These are phyloP conservation scores for Orgyia antiqua DNA, from an alignment of 2,888 invertebrate genomes.

Conservation along the genomic window DNA sequence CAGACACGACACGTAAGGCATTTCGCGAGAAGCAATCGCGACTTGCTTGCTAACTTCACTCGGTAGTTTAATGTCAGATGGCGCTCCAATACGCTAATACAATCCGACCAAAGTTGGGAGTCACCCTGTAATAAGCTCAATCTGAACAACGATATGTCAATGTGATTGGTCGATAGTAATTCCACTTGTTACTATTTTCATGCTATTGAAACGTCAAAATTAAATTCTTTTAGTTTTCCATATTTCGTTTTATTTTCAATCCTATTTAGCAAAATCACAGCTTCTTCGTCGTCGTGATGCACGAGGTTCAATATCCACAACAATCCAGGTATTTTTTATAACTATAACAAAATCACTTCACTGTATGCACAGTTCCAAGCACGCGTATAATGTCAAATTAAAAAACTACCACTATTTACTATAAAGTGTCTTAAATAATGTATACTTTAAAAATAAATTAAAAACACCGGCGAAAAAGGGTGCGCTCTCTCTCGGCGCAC, in stretches of 20 bases:
- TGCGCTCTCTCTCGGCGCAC: constrained; percentile 52
- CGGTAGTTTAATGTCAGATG: constrained; percentile 48
- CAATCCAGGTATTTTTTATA: constrained; percentile 42
- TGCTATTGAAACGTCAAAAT: constrained; percentile 56
- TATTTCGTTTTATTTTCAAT: constrained; percentile 26
- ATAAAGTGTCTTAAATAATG: constrained; percentile 52
- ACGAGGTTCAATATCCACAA: constrained; percentile 36
- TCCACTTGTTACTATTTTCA: constrained; percentile 53
- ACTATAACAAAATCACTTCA: constrained; percentile 50
- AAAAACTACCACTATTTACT: constrained; percentile 43
- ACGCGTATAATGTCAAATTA: constrained; percentile 41
- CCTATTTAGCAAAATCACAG: constrained; percentile 45
- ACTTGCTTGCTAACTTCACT: constrained; percentile 51
- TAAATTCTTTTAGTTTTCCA: constrained; percentile 34
- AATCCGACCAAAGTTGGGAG: constrained; percentile 33
- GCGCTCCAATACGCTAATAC: constrained; percentile 42
- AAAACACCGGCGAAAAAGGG: constrained; percentile 60
- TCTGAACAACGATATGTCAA: constrained; percentile 28
- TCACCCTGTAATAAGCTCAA: constrained; percentile 18
- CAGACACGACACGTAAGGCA: constrained; percentile 62
- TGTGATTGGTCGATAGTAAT: constrained; percentile 37
- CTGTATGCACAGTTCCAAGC: constrained; percentile 47
- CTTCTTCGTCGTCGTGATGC: constrained; percentile 37
- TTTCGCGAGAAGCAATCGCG: constrained; percentile 46
- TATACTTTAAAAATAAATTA: constrained; percentile 57